Evolutionary conservation across 2,113 vertebrate species (phyloP), one percentile per base, ranked within the genome.

Genomic region (Spea bombifrons): DNA sequence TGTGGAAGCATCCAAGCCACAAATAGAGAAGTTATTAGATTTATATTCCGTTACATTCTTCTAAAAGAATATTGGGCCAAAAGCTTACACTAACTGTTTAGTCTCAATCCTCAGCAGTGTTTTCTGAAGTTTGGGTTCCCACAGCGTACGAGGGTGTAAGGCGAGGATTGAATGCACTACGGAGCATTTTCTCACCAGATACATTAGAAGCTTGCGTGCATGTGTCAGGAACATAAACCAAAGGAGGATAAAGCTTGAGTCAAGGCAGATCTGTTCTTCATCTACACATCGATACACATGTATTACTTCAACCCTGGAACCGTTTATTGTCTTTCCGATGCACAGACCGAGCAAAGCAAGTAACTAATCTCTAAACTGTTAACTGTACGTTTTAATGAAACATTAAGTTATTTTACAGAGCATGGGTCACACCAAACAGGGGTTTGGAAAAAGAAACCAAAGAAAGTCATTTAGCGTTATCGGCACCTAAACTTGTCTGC

Each of bases 141-240:
- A 70, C 67, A 70, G 10, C n/a, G 15, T 61, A n/a, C 50, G 50
- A 70, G 17, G 30, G 69, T 52, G 16, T 50, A 4, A 6, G 7
- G 50, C 45, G n/a, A 30, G 61, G 61, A 43, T 16, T 71, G 17
- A 53, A 71, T 17, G 49, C 17, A 71, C 69, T 50, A 48, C 30
- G 69, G 69, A 53, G 69, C 50, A 30, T 43, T 71, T 70, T 70
- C 46, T 8, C 30, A 53, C 49, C 53, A 53, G 49, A 71, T 43
- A 53, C 15, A 71, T 71, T 53, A 49, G 8, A 8, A 30, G 43
- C 43, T 64, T 75, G 61, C 73, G 16, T 52, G 47, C 48, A 47
- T 7, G 1, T 2, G 55, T 73, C 55, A 73, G 48, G 71, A 73
- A 55, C 44, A 43, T 47, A 61, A 63, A 55, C 73, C 73, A 17